Percentiles rank a stretch among this genome's conserved stretches.
Evolutionary conservation across 2,888 invertebrate genomes (phyloP).

Genomic region (Clivina fossor): DNA sequence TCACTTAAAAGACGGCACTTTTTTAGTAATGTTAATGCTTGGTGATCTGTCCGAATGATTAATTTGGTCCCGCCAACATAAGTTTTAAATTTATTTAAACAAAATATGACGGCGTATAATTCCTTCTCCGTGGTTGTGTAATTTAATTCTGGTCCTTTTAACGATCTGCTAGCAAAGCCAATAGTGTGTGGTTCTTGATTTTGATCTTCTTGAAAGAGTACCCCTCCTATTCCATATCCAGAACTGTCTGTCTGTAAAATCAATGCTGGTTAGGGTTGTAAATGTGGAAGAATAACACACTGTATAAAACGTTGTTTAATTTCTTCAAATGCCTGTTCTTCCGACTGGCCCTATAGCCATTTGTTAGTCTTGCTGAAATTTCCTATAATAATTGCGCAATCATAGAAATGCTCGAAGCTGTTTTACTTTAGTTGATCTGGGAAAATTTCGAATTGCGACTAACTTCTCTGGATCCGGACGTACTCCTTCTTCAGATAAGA

Average conservation of each 20-base stretch:
- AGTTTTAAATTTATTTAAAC: no score
- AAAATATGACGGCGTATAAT: no score
- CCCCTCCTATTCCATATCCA: constrained; percentile 2
- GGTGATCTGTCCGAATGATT: no score
- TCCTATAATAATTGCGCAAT: constrained; percentile 18
- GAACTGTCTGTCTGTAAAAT: constrained; percentile 4
- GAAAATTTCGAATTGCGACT: constrained; percentile 40
- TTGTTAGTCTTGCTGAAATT: constrained; percentile 7
- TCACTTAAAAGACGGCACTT: no score
- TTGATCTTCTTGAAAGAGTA: constrained; percentile 3
- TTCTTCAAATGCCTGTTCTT: constrained; percentile 4
- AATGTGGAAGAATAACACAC: neutral
- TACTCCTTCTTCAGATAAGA: constrained; percentile 29
- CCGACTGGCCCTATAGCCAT: constrained; percentile 5
- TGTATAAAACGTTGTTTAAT: neutral
- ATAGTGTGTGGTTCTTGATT: neutral
- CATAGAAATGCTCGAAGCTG: constrained; percentile 40
- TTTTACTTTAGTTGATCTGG: constrained; percentile 40
- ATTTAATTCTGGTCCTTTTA: constrained; percentile 12
- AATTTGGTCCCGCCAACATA: no score
- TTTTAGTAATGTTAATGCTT: no score
- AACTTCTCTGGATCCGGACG: constrained; percentile 37
- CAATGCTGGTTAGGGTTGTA: neutral
- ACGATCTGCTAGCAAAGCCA: neutral
- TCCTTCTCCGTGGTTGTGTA: no score